Evolutionary conservation across 2,113 vertebrate species (phyloP).

Genomic region (Petaurus breviceps): DNA sequence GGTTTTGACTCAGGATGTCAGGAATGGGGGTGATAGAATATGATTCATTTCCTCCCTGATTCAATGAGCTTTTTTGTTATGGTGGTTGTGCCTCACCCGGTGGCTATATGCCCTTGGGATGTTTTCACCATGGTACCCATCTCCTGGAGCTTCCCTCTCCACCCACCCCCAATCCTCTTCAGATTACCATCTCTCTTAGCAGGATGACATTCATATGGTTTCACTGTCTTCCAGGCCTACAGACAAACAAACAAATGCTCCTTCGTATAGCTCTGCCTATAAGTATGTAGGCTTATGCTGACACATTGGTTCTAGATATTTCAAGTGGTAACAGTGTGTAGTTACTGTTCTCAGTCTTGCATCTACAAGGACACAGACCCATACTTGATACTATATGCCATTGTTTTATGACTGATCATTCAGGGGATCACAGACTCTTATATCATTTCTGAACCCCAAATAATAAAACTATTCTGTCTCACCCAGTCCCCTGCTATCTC

Average conservation of each 20-base stretch:
- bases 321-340: too few species aligned
- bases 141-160: background rate
- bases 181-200: background rate
- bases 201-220: background rate
- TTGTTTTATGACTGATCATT: too few species aligned
- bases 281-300: too few species aligned
- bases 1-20: background rate
- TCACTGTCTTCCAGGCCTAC: background rate
- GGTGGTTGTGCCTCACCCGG: background rate
- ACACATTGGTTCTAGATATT: too few species aligned
- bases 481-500: too few species aligned
- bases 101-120: background rate
- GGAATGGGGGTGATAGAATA: background rate
- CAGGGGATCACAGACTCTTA: too few species aligned
- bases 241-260: background rate
- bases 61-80: background rate
- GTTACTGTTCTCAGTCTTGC: too few species aligned
- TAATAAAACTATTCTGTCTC: too few species aligned
- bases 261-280: background rate
- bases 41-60: background rate
- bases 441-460: too few species aligned
- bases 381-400: too few species aligned
- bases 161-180: background rate
- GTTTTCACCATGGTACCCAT: background rate
- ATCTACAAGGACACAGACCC: too few species aligned